phyloP scores from a whole-genome alignment of 2,888 invertebrate genomes.

The Dione vanillae region DNA sequence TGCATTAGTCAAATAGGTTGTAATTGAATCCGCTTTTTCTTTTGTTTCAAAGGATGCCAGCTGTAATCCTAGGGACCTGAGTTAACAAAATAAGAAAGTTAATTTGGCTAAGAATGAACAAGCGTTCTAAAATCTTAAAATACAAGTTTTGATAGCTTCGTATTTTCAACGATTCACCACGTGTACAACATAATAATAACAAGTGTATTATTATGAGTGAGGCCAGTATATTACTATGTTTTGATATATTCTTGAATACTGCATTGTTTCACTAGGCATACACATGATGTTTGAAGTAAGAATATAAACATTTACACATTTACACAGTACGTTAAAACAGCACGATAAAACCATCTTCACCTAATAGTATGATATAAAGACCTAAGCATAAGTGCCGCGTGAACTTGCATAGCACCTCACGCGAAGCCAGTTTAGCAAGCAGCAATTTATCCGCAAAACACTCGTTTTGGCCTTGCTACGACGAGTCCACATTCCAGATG shows the following conservation, averaged over 20 bases:
- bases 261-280: neutral
- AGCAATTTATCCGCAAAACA: slow-evolving; percentile 79
- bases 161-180: neutral
- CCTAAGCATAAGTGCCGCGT: slow-evolving; percentile 50
- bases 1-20: slow-evolving; percentile 91
- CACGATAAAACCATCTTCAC: slow-evolving; percentile 26
- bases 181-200: neutral
- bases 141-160: neutral
- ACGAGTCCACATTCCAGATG: slow-evolving; percentile 72
- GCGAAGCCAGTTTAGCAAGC: slow-evolving; percentile 70
- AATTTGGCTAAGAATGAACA: slow-evolving; percentile 55
- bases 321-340: slow-evolving; percentile 60
- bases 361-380: slow-evolving; percentile 67
- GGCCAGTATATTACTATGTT: neutral
- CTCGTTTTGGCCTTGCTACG: slow-evolving; percentile 69
- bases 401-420: slow-evolving; percentile 62
- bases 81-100: slow-evolving; percentile 49
- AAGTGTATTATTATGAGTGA: neutral
- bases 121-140: neutral
- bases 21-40: slow-evolving; percentile 94
- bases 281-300: neutral
- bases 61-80: slow-evolving; percentile 91
- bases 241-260: neutral
- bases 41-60: slow-evolving; percentile 93
- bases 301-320: slow-evolving; percentile 7